Base-by-base conservation (phyloP, 2,888 invertebrate genomes). In the Esperia sulphurella region DNA sequence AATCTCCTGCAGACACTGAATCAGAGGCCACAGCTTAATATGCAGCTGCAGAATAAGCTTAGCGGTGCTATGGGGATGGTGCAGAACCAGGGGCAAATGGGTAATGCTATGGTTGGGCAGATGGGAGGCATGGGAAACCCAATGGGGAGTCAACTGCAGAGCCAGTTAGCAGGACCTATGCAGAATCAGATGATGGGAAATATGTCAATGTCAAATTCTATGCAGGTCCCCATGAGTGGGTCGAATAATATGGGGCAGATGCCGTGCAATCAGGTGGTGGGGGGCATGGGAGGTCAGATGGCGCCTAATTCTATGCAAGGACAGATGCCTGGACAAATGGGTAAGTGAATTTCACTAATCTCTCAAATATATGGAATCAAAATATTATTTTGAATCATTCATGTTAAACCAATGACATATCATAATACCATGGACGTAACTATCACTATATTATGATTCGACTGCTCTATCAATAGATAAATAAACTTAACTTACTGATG, bases 1-100 rank as follows among this genome's bases (percentile, higher is more conserved):
- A 94, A 93, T 72, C 75, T 96, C 28, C 83, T 96, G 3, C 96
- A 96, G 79, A 94, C 94, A 0, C 79, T 96, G 35, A 95, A 94
- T 64, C 94, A 94, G 57, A 87, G 94, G 14, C 93, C 74, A 31
- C 90, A 90, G 45, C 87, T 93, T 58, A 90, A 90, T 54, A 91
- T 92, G 89, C 91, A 90, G 57, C 71, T 93, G 54, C 92, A 91
- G 54, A 92, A 90, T 55, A 92, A 92, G 65, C 81, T 92, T 52
- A 83, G 85, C 0, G 89, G 90, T 0, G 82, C 83, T 1, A 87
- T 91, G 72, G 91, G 92, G 37, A 91, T 90, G 82, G 86, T 88
- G 13, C 75, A 88, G 30, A 84, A 90, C 82, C 91, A 91, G 67
- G 85, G 86, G 0, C 89, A 88, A 41, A 91, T 92, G 83, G 88